These are phyloP conservation scores for Cenopis cana DNA, from an alignment of 2,888 invertebrate species.

Conservation along the genomic window DNA sequence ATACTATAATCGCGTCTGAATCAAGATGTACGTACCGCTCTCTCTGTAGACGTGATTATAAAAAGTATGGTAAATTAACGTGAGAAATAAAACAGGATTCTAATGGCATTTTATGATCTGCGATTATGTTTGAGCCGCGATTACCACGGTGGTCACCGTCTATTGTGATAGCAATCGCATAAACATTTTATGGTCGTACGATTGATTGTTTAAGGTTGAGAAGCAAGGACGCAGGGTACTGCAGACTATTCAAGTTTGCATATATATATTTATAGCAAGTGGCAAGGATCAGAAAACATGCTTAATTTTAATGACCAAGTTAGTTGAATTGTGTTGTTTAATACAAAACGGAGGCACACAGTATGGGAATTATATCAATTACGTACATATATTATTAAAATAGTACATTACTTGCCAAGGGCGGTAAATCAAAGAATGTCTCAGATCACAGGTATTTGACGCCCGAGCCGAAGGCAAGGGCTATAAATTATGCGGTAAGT, in stretches of 20 bases:
- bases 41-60: neutral
- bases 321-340: neutral
- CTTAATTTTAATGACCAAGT: neutral
- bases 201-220: slow-evolving; percentile 27
- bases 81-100: slow-evolving; percentile 44
- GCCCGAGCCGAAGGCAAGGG: no score
- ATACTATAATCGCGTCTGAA: neutral
- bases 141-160: slow-evolving; percentile 25
- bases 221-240: slow-evolving; percentile 10
- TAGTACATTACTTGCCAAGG: no score
- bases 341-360: neutral
- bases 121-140: slow-evolving; percentile 28
- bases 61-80: slow-evolving; percentile 32
- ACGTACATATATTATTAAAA: no score
- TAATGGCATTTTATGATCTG: slow-evolving; percentile 36
- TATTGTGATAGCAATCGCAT: slow-evolving; percentile 23
- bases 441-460: no score
- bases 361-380: neutral
- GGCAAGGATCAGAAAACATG: neutral
- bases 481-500: no score
- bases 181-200: slow-evolving; percentile 25
- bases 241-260: neutral
- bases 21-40: neutral
- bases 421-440: no score
- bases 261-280: neutral